phyloP scores from a whole-genome alignment of 2,797 vertebrate genomes.

The Chiloscyllium punctatum region DNA sequence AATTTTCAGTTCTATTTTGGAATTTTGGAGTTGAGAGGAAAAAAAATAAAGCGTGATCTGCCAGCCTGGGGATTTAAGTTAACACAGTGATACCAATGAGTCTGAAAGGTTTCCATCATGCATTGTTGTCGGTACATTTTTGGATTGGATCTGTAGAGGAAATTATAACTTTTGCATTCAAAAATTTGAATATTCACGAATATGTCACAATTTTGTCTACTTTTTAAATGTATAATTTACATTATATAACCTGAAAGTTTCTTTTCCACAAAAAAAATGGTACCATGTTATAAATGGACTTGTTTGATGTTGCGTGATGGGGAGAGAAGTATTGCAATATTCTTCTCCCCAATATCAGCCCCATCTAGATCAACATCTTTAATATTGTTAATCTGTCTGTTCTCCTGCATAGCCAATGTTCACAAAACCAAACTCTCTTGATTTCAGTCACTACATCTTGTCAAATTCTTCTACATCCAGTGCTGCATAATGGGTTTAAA shows the following conservation, averaged over 20 bases:
- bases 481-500: neutral
- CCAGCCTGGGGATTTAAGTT: neutral
- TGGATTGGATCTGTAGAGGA: neutral
- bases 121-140: neutral
- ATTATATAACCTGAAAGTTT: neutral
- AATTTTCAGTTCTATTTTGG: neutral
- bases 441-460: neutral
- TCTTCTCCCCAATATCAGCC: neutral
- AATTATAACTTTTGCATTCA: neutral
- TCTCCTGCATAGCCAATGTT: neutral
- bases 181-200: neutral
- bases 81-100: neutral
- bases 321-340: neutral
- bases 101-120: neutral
- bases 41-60: neutral
- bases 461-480: neutral
- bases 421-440: neutral
- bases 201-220: neutral
- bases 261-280: neutral
- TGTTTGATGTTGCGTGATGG: neutral
- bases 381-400: too few species aligned
- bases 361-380: neutral
- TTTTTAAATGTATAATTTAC: neutral
- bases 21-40: neutral
- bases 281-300: neutral